Percentiles rank a stretch among this genome's conserved stretches.
These are phyloP conservation scores for Nemopilema nomurai DNA, from an alignment of 30 jellyfish, hydroid and myxozoan species.

Conservation along the genomic window DNA sequence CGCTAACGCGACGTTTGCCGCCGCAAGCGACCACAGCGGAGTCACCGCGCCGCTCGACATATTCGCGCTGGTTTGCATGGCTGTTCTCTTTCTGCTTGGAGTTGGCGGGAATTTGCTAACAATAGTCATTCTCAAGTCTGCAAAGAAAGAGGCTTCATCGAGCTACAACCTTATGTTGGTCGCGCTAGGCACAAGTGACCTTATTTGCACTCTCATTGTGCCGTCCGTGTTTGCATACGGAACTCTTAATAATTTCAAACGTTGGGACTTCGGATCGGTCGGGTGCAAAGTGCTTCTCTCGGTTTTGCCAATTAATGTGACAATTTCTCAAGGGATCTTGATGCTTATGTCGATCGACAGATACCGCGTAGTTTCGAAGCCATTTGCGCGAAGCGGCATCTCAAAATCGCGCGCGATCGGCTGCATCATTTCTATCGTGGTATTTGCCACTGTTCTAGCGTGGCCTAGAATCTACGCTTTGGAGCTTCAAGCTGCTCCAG, in stretches of 20 bases:
- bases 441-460: conserved; percentile 52
- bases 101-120: conserved; percentile 52
- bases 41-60: conserved; percentile 32
- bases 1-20: background rate
- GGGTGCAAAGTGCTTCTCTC: conserved; percentile 79
- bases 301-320: conserved; percentile 54
- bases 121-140: conserved; percentile 47
- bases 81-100: conserved; percentile 48
- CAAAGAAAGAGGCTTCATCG: conserved; percentile 9
- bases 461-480: conserved; percentile 56
- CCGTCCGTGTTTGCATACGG: conserved; percentile 68
- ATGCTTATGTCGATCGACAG: conserved; percentile 73
- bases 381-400: conserved; percentile 31
- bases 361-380: conserved; percentile 49
- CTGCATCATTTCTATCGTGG: conserved; percentile 15
- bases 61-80: conserved; percentile 38
- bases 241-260: conserved; percentile 63
- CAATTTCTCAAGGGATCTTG: conserved; percentile 77
- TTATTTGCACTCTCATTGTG: conserved; percentile 46
- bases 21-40: background rate
- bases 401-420: conserved; percentile 9
- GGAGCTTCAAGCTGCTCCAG: conserved; percentile 10
- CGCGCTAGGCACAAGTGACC: conserved; percentile 55
- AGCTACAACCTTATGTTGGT: conserved; percentile 54
- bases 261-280: conserved; percentile 73